Conservation (phyloP, 2,113 vertebrate species). For the Amia ocellicauda region DNA sequence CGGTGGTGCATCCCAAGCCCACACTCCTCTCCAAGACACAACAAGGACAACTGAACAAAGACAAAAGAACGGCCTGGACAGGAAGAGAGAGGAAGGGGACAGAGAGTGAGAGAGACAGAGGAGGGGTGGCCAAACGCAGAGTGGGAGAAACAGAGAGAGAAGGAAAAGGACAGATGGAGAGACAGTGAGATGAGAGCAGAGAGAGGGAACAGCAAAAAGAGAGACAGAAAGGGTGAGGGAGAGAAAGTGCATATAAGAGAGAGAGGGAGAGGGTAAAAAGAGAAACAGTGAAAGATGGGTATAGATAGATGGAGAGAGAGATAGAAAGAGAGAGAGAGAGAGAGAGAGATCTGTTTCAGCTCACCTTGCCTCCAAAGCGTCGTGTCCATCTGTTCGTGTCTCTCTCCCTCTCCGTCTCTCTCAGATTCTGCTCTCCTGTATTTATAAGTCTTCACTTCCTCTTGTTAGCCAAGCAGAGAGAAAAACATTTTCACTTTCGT, state of each 20-base stretch:
- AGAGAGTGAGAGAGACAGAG: neutral
- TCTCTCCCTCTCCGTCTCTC: conserved; percentile 6
- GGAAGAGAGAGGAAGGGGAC: neutral
- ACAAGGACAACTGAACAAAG: too few species aligned
- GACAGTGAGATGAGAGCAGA: neutral
- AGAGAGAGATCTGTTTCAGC: neutral
- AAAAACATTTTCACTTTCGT: conserved; percentile 69
- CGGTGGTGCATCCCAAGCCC: neutral
- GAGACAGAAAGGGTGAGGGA: too few species aligned
- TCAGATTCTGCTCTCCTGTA: conserved; percentile 23
- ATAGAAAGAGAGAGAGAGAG: neutral
- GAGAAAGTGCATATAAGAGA: too few species aligned
- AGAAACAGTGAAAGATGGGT: conserved; percentile 29
- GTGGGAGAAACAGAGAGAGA: neutral
- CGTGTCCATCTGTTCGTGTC: conserved; percentile 11
- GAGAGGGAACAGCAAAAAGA: conserved; percentile 18
- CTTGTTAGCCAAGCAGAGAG: conserved; percentile 50
- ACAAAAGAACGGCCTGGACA: too few species aligned
- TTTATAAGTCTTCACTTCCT: conserved; percentile 60
- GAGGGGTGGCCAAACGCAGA: conserved; percentile 20
- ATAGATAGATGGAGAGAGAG: conserved; percentile 41
- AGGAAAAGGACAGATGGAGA: neutral
- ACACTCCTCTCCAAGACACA: too few species aligned
- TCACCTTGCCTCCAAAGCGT: conserved; percentile 32
- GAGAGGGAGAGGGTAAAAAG: neutral